phyloP scores from a whole-genome alignment of 2,888 invertebrate genomes.

The Oligia latruncula region DNA sequence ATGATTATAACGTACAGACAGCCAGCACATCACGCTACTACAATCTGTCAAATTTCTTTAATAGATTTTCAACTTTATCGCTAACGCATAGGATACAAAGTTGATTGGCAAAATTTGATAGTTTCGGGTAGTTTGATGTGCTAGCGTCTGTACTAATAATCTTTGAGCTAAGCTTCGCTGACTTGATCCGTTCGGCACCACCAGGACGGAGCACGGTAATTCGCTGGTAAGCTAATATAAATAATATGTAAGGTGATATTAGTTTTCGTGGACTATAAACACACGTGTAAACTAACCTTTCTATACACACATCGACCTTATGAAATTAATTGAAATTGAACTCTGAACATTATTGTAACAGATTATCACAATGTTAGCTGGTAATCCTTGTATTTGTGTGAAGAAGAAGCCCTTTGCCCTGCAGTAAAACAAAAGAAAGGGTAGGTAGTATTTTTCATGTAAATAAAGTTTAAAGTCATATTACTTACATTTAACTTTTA shows the following conservation, averaged over 20 bases:
- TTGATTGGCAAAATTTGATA: no score
- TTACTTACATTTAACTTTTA: no score
- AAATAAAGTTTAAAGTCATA: neutral
- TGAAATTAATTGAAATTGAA: neutral
- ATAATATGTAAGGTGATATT: slow-evolving; percentile 4
- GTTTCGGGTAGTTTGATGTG: no score
- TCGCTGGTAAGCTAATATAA: slow-evolving; percentile 30
- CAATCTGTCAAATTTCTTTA: no score
- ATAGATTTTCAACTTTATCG: no score
- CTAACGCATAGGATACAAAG: no score
- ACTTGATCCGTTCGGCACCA: slow-evolving; percentile 11
- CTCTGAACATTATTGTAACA: neutral
- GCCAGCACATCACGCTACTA: no score
- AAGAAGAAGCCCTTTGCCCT: no score
- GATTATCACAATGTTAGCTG: neutral
- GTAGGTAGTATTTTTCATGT: no score
- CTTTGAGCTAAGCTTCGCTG: slow-evolving; percentile 24
- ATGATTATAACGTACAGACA: no score
- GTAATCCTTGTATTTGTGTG: neutral
- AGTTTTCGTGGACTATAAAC: neutral
- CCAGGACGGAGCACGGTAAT: slow-evolving; percentile 29
- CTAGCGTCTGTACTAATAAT: slow-evolving; percentile 19
- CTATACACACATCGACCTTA: neutral
- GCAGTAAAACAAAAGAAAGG: no score
- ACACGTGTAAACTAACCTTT: slow-evolving; percentile 1